These are phyloP conservation scores for Drosophila ironensis DNA, from an alignment of 1,140 invertebrate genomes.

Conservation along the genomic window DNA sequence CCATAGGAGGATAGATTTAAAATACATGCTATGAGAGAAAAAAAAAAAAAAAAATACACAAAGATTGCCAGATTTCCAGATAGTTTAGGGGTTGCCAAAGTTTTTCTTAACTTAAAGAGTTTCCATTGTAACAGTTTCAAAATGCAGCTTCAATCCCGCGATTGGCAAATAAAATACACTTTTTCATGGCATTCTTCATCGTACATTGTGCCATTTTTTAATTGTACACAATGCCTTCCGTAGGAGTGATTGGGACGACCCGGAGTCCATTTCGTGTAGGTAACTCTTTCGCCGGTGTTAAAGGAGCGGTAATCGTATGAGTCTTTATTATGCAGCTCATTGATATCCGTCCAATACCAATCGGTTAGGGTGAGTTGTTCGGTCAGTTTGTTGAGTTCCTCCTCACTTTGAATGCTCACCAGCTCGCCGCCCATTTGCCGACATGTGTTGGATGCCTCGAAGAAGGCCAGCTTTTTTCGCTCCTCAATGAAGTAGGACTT, in stretches of 20 bases:
- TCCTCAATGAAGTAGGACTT: conserved; percentile 2
- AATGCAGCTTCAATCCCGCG: background rate
- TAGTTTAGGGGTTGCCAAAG: too few relatives aligned
- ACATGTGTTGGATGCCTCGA: background rate
- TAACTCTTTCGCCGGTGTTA: background rate
- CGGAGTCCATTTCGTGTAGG: background rate
- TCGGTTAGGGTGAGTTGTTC: background rate
- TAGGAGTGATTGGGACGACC: background rate
- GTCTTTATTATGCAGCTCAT: background rate
- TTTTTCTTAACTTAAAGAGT: too few relatives aligned
- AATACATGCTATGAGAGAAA: too few relatives aligned
- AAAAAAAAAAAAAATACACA: too few relatives aligned
- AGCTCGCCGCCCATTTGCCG: conserved; percentile 1
- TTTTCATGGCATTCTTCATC: background rate
- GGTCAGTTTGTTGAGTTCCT: background rate
- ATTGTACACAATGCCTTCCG: background rate
- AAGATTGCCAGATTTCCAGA: too few relatives aligned
- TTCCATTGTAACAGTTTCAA: background rate
- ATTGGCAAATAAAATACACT: background rate
- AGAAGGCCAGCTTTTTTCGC: background rate
- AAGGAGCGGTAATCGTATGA: background rate
- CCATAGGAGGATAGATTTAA: too few relatives aligned
- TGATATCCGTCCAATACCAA: conserved; percentile 2
- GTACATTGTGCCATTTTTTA: background rate
- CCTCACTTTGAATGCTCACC: background rate